Evolutionary conservation across 2,888 invertebrate species (phyloP).

Genomic region (Rapana venosa): DNA sequence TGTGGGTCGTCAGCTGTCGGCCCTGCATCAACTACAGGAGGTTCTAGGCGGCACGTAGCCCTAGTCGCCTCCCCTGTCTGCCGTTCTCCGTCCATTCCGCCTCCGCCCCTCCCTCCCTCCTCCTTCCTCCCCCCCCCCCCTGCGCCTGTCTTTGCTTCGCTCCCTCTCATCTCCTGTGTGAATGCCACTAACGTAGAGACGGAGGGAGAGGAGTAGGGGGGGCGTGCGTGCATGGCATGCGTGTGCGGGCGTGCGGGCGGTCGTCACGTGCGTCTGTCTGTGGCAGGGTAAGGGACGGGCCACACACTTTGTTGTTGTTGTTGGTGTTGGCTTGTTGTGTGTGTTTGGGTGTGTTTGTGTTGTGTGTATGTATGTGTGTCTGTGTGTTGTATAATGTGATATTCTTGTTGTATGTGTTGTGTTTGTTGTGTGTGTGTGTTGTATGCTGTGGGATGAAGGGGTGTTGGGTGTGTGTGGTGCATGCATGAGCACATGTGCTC

Average conservation of each 20-base stretch:
- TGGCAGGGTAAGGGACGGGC: slow-evolving; percentile 40
- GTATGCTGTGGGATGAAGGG: not conserved
- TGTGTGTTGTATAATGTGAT: not conserved
- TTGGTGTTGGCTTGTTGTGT: not conserved
- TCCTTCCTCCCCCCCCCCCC: not conserved
- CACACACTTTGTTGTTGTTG: slow-evolving; percentile 17
- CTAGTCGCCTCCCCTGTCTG: slow-evolving; percentile 19
- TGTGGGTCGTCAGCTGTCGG: slow-evolving; percentile 39
- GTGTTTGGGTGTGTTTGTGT: not conserved
- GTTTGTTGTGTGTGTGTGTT: not conserved
- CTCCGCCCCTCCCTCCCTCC: slow-evolving; percentile 4
- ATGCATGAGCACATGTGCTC: not conserved
- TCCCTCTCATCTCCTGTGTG: not conserved
- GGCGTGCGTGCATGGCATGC: not conserved
- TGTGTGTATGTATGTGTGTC: not conserved
- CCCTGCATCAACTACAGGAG: slow-evolving; percentile 40
- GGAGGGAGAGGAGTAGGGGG: not conserved
- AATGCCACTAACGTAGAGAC: slow-evolving; percentile 31
- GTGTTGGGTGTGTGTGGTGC: slow-evolving; percentile 4
- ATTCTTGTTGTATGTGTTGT: not conserved
- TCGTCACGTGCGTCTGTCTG: not conserved
- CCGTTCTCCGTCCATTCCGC: slow-evolving; percentile 37
- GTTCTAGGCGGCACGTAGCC: slow-evolving; percentile 19
- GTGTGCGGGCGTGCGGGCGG: not conserved
- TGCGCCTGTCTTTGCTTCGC: not conserved